Evolutionary conservation across 2,113 vertebrate species (phyloP).

Genomic region (Callorhinus ursinus): DNA sequence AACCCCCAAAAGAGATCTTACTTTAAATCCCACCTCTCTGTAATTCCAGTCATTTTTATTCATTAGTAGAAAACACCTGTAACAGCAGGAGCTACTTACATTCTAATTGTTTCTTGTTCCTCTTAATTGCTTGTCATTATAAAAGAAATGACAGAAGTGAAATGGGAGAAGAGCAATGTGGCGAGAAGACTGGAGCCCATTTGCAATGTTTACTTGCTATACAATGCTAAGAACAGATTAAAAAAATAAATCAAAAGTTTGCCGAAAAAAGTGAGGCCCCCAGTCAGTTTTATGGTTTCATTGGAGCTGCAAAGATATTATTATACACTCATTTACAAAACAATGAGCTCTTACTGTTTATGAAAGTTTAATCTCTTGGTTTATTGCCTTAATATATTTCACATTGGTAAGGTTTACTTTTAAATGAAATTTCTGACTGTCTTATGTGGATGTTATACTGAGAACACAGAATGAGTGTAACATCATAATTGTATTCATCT

Average conservation of each 20-base stretch:
- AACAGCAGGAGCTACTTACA: slow-evolving; percentile 78
- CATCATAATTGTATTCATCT: slow-evolving; percentile 86
- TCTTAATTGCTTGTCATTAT: slow-evolving; percentile 85
- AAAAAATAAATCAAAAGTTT: slow-evolving; percentile 91
- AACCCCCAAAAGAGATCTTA: slow-evolving; percentile 30
- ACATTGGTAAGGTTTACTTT: slow-evolving; percentile 86
- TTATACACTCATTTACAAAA: slow-evolving; percentile 94
- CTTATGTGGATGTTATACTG: slow-evolving; percentile 82
- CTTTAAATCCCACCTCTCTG: slow-evolving; percentile 69
- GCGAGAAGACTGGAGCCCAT: slow-evolving; percentile 75
- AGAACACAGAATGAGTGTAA: slow-evolving; percentile 83
- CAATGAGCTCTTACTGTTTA: slow-evolving; percentile 91
- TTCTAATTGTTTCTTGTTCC: slow-evolving; percentile 84
- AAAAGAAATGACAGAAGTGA: slow-evolving; percentile 86
- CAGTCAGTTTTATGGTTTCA: slow-evolving; percentile 87
- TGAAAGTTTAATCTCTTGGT: slow-evolving; percentile 91
- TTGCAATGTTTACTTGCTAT: slow-evolving; percentile 85
- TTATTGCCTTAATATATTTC: slow-evolving; percentile 91
- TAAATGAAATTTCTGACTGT: slow-evolving; percentile 87
- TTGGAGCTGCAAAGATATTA: slow-evolving; percentile 88
- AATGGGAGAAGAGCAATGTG: slow-evolving; percentile 77
- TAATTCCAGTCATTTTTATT: slow-evolving; percentile 73
- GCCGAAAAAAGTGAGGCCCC: slow-evolving; percentile 78
- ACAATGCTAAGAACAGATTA: slow-evolving; percentile 85
- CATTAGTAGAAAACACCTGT: slow-evolving; percentile 81